Conservation (phyloP, 2,113 vertebrate genomes). For the Saccopteryx bilineata region DNA sequence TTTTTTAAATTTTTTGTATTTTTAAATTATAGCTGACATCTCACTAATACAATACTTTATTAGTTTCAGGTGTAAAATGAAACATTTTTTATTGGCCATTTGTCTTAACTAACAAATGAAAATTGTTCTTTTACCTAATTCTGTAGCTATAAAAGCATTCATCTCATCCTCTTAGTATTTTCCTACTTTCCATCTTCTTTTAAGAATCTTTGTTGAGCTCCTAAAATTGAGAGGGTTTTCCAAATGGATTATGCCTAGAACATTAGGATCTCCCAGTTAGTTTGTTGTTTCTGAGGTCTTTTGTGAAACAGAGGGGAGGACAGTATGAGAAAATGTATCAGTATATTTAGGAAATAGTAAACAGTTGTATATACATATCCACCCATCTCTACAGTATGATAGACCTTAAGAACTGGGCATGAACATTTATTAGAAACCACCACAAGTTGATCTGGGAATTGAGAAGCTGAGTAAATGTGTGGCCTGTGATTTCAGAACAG, state of each 20-base stretch:
- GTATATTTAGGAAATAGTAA: neutral
- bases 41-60: neutral
- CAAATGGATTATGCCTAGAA: neutral
- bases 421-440: neutral
- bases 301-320: neutral
- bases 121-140: neutral
- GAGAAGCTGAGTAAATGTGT: neutral
- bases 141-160: neutral
- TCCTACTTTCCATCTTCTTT: neutral
- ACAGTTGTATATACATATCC: fast-evolving
- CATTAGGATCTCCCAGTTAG: neutral
- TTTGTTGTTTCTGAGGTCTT: neutral
- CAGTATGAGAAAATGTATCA: neutral
- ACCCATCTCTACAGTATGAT: neutral
- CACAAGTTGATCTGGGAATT: neutral
- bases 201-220: neutral
- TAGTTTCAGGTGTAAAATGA: neutral
- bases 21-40: neutral
- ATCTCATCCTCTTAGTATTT: neutral
- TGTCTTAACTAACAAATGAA: neutral
- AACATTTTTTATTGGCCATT: neutral
- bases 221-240: neutral
- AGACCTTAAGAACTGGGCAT: neutral
- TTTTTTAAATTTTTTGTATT: neutral
- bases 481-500: slow-evolving; percentile 88